Percentiles rank a stretch among this genome's conserved stretches.
Conservation (phyloP, 2,888 invertebrate species). For the Tinea trinotella region DNA sequence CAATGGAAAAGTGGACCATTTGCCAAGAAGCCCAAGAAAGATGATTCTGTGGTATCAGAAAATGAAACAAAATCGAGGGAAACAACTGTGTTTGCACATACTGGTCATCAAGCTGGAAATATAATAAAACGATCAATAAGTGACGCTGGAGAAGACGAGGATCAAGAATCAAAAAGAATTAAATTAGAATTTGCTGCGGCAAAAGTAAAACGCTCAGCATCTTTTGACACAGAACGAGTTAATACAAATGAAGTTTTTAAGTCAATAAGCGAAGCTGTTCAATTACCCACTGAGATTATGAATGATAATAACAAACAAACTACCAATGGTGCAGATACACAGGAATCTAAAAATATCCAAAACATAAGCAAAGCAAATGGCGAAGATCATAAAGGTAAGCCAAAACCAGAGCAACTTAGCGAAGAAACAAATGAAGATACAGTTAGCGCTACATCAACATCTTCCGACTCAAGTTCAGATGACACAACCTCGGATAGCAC, state of each 20-base stretch:
- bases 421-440: slow-evolving; percentile 40
- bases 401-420: slow-evolving; percentile 18
- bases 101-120: slow-evolving; percentile 52
- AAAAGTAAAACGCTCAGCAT: slow-evolving; percentile 57
- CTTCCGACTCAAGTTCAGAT: slow-evolving; percentile 71
- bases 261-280: background rate
- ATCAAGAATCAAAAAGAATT: slow-evolving; percentile 48
- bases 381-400: slow-evolving; percentile 22
- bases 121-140: slow-evolving; percentile 62
- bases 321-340: slow-evolving; percentile 15
- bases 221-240: slow-evolving; percentile 54
- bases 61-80: slow-evolving; percentile 35
- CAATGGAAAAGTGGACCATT: slow-evolving; percentile 60
- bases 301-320: slow-evolving; percentile 26
- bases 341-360: slow-evolving; percentile 20
- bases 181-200: slow-evolving; percentile 59
- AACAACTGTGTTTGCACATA: slow-evolving; percentile 15
- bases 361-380: slow-evolving; percentile 24
- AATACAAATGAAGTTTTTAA: slow-evolving; percentile 30
- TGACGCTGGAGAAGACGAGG: slow-evolving; percentile 59
- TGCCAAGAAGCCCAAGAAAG: slow-evolving; percentile 45
- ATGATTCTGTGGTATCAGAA: slow-evolving; percentile 30
- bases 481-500: slow-evolving; percentile 67
- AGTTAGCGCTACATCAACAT: slow-evolving; percentile 49
- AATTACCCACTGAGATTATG: slow-evolving; percentile 20